These are phyloP conservation scores for Galbula dea DNA, from an alignment of 2,113 vertebrate genomes.

Conservation along the genomic window DNA sequence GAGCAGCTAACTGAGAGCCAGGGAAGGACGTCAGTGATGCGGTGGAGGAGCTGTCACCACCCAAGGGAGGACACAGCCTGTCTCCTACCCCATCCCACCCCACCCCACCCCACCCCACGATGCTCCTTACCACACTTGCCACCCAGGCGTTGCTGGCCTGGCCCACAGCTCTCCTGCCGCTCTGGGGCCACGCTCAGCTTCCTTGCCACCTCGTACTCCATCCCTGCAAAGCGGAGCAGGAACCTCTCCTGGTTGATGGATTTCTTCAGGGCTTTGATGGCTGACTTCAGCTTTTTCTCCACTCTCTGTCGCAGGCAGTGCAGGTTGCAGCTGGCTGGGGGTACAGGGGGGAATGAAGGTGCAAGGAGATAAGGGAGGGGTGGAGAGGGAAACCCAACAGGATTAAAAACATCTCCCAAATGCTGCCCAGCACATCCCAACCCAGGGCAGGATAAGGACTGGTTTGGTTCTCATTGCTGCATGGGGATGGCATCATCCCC, in stretches of 20 bases:
- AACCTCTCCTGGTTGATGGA: slow-evolving; percentile 98
- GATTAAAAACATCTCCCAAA: background rate
- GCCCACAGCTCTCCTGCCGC: slow-evolving; percentile 80
- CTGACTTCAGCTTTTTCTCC: slow-evolving; percentile 90
- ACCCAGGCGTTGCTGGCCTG: slow-evolving; percentile 84
- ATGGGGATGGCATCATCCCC: rapidly evolving
- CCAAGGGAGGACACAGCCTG: background rate
- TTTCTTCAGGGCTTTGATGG: slow-evolving; percentile 93
- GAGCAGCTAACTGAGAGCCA: slow-evolving; percentile 94
- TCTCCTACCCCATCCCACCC: background rate
- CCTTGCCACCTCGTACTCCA: slow-evolving; percentile 93
- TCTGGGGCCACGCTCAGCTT: slow-evolving; percentile 77
- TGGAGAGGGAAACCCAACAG: background rate
- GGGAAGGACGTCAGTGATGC: slow-evolving; percentile 66
- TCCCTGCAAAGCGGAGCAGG: slow-evolving; percentile 88
- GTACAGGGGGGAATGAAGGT: background rate
- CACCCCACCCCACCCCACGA: background rate
- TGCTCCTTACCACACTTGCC: slow-evolving; percentile 90
- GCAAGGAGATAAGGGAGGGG: background rate
- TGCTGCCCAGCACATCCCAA: background rate
- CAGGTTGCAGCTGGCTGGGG: slow-evolving; percentile 86
- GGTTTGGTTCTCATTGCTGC: background rate
- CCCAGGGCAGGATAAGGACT: rapidly evolving
- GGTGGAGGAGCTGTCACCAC: background rate
- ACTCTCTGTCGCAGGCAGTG: slow-evolving; percentile 89